Evolutionary conservation across 2,888 invertebrate genomes (phyloP).

Genomic region (Sthenelais limicola): DNA sequence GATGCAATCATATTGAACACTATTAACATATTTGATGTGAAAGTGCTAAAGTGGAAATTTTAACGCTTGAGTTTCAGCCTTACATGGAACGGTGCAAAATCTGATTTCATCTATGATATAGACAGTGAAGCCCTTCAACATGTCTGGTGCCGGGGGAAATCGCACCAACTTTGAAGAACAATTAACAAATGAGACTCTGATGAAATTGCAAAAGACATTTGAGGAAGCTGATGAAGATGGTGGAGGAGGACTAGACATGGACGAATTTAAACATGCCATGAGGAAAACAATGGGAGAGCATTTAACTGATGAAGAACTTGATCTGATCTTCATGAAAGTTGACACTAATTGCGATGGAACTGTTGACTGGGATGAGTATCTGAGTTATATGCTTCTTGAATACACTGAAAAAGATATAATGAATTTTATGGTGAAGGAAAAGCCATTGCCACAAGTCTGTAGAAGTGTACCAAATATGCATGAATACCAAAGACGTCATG

Average conservation of each 20-base stretch:
- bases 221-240: constrained; percentile 59
- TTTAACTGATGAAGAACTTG: constrained; percentile 60
- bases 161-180: constrained; percentile 13
- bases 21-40: no score
- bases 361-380: constrained; percentile 83
- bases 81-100: no score
- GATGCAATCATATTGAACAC: no score
- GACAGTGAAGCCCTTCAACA: no score
- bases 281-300: constrained; percentile 57
- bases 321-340: constrained; percentile 66
- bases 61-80: no score
- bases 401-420: constrained; percentile 73
- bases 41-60: no score
- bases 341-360: constrained; percentile 76
- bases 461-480: constrained; percentile 25
- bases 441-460: constrained; percentile 31
- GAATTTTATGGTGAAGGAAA: constrained; percentile 43
- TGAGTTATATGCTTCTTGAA: constrained; percentile 83
- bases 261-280: constrained; percentile 64
- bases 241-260: constrained; percentile 57
- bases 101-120: no score
- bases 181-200: constrained; percentile 1
- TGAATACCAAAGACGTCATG: constrained; percentile 40
- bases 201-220: constrained; percentile 53
- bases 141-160: neutral